A percentile compares a stretch with the other conserved stretches of the same genome.
phyloP scores from a whole-genome alignment of 53 echinoderm and acorn worm genomes.

The Crossaster papposus region DNA sequence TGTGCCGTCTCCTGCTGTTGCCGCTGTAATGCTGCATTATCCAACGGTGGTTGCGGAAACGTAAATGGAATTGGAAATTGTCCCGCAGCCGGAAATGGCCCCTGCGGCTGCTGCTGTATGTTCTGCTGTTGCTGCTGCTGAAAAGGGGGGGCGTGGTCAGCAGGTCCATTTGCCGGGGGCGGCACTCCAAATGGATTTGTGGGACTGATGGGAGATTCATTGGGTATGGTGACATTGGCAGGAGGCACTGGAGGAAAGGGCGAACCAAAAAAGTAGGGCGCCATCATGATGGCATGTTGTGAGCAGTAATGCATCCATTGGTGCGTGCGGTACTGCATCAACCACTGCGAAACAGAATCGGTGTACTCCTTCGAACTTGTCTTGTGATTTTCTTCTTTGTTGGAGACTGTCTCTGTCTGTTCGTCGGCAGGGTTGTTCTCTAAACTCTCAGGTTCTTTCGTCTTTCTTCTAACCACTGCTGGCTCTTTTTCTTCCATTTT shows the following conservation, averaged over 20 bases:
- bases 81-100: slow-evolving; percentile 16
- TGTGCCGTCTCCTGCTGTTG: slow-evolving; percentile 31
- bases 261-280: slow-evolving; percentile 61
- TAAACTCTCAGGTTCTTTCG: background rate
- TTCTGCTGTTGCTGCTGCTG: slow-evolving; percentile 28
- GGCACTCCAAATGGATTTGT: background rate
- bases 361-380: slow-evolving; percentile 70
- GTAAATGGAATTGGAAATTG: slow-evolving; percentile 36
- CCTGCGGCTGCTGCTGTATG: background rate
- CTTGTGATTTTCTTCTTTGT: slow-evolving; percentile 19
- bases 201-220: background rate
- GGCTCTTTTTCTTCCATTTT: slow-evolving; percentile 51
- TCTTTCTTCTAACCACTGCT: slow-evolving; percentile 33
- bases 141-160: slow-evolving; percentile 12
- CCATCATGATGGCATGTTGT: slow-evolving; percentile 61
- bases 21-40: background rate
- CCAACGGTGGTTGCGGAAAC: slow-evolving; percentile 2
- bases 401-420: background rate
- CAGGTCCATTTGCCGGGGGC: slow-evolving; percentile 27
- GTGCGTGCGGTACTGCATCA: slow-evolving; percentile 74
- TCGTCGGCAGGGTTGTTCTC: slow-evolving; percentile 6
- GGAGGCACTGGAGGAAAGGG: slow-evolving; percentile 7
- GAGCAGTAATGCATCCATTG: slow-evolving; percentile 62
- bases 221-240: background rate
- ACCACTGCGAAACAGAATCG: slow-evolving; percentile 74